Percentiles rank a stretch among this genome's conserved stretches.
phyloP scores from a whole-genome alignment of 2,797 vertebrate species.

The Mormyrus hasselquistii region DNA sequence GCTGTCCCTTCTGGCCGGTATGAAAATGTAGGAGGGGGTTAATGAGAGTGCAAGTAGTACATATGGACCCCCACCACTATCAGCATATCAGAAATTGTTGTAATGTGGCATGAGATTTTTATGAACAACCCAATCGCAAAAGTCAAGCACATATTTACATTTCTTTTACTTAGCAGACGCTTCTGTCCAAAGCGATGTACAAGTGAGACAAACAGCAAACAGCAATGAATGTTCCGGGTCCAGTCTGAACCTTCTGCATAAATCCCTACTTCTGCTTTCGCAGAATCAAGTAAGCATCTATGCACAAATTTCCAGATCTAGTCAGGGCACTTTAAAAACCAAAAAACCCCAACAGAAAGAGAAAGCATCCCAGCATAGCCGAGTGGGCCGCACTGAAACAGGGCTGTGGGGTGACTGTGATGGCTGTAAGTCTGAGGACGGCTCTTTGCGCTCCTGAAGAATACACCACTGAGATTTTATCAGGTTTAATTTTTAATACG shows the following conservation, averaged over 20 bases:
- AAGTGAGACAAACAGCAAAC: background rate
- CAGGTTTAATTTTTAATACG: constrained; percentile 17
- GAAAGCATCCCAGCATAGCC: background rate
- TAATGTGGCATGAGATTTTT: background rate
- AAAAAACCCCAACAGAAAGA: background rate
- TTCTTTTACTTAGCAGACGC: background rate
- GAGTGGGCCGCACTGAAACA: background rate
- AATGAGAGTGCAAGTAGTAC: background rate
- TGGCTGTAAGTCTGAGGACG: background rate
- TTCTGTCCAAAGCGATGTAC: background rate
- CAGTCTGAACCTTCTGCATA: background rate
- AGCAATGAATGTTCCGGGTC: background rate
- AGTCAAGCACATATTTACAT: background rate
- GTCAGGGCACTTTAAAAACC: background rate
- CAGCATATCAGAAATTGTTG: background rate
- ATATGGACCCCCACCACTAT: background rate
- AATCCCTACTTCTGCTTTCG: background rate
- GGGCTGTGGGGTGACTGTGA: background rate
- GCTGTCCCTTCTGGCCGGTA: background rate
- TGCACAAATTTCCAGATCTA: background rate
- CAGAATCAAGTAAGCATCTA: background rate
- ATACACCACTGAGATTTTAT: background rate
- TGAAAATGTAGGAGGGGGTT: background rate
- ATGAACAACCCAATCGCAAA: background rate
- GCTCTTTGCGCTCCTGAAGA: no score